phyloP scores from a whole-genome alignment of 2,113 vertebrate genomes.

The Lathamus discolor region DNA sequence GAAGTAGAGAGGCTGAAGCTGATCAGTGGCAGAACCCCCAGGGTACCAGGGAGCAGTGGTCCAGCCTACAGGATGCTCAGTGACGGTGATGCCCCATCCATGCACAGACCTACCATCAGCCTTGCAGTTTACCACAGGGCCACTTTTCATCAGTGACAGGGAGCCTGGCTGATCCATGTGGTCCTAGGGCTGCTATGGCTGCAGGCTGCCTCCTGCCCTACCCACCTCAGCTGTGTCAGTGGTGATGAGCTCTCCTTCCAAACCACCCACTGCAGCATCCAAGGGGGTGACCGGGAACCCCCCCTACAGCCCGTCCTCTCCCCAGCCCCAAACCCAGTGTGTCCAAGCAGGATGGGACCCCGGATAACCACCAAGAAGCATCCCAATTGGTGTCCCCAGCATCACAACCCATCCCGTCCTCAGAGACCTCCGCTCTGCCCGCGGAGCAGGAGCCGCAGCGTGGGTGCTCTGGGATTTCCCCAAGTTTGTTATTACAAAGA shows the following conservation, averaged over 20 bases:
- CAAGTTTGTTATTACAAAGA: not conserved
- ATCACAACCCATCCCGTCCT: not conserved
- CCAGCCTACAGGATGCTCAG: not conserved
- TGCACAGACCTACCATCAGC: not conserved
- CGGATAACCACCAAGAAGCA: not conserved
- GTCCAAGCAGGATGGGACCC: not conserved
- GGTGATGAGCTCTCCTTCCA: not conserved
- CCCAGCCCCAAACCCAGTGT: not conserved
- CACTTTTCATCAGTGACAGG: accelerated
- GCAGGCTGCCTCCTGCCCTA: not conserved
- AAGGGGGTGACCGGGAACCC: not conserved
- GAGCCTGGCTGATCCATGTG: not conserved
- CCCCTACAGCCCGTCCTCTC: not conserved
- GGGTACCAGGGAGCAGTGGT: not conserved
- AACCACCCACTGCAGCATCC: accelerated
- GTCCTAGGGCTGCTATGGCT: not conserved
- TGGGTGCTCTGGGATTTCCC: not conserved
- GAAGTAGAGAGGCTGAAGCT: not conserved
- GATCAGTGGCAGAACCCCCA: too few relatives aligned
- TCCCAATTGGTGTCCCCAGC: not conserved
- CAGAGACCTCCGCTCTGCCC: not conserved
- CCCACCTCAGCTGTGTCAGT: not conserved
- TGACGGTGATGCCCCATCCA: not conserved
- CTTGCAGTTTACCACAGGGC: not conserved
- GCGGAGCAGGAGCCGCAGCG: accelerated